These are phyloP conservation scores for Meteorus colon DNA, from an alignment of 2,888 invertebrate species.

Conservation along the genomic window DNA sequence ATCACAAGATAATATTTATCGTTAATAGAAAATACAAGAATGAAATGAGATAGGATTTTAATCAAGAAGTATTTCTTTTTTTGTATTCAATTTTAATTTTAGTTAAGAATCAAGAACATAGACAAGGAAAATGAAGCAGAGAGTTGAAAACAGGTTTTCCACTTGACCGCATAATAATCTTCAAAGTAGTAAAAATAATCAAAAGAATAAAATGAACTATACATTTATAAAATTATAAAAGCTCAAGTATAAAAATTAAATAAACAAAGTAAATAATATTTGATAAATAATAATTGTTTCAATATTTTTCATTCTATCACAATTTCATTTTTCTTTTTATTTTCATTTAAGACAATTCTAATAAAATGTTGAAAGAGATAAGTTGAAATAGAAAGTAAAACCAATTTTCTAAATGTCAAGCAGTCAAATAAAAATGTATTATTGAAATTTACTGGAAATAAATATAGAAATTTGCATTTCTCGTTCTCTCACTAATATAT, in stretches of 20 bases:
- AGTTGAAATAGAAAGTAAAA: conserved; percentile 8
- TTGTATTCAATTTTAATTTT: background rate
- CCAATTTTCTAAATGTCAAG: conserved; percentile 5
- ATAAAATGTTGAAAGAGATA: background rate
- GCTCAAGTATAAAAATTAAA: background rate
- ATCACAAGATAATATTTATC: background rate
- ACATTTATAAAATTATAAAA: background rate
- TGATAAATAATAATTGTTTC: background rate
- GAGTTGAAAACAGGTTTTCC: background rate
- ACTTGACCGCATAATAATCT: background rate
- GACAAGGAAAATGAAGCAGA: conserved; percentile 18
- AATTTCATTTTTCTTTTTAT: background rate
- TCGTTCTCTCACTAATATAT: background rate
- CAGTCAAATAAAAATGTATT: background rate
- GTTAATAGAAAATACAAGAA: background rate
- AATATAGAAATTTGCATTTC: conserved; percentile 7
- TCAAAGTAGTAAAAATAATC: background rate
- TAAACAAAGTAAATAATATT: background rate
- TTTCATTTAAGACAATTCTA: background rate
- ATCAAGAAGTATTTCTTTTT: background rate
- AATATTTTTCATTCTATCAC: background rate
- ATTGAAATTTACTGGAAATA: background rate
- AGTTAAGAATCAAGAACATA: conserved; percentile 7
- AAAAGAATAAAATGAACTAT: conserved; percentile 23
- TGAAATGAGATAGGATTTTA: background rate